These are phyloP conservation scores for Galeruca laticollis DNA, from an alignment of 2,888 invertebrate genomes.

Conservation along the genomic window DNA sequence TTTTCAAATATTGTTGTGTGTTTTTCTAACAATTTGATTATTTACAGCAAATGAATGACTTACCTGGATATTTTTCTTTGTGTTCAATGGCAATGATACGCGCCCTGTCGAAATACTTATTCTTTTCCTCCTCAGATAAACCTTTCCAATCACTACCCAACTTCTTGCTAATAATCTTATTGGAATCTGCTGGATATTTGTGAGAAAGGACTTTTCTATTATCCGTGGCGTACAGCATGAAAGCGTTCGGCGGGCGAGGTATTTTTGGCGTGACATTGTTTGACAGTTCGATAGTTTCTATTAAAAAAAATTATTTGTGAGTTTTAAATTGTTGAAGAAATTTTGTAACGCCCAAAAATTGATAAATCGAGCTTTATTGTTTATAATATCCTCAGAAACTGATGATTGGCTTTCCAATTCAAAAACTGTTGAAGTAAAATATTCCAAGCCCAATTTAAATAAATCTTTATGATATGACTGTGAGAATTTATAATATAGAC, in stretches of 20 bases:
- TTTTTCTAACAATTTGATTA: no score
- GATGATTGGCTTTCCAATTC: no score
- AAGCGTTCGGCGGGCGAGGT: slow-evolving; percentile 74
- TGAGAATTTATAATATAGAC: no score
- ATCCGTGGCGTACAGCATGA: slow-evolving; percentile 75
- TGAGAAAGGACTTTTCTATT: slow-evolving; percentile 71
- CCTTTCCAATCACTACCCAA: slow-evolving; percentile 73
- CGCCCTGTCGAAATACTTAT: slow-evolving; percentile 70
- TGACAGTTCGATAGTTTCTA: slow-evolving; percentile 17
- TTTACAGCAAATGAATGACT: slow-evolving; percentile 43
- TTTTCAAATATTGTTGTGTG: no score
- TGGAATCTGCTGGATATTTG: slow-evolving; percentile 71
- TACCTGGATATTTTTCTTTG: slow-evolving; percentile 74
- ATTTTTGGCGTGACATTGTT: slow-evolving; percentile 63
- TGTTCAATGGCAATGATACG: slow-evolving; percentile 72
- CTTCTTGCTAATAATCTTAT: slow-evolving; percentile 73
- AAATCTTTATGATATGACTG: no score
- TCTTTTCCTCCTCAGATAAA: slow-evolving; percentile 69
- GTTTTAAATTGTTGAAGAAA: neutral
- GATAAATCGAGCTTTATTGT: no score
- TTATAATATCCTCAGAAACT: no score
- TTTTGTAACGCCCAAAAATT: no score
- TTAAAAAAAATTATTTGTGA: neutral
- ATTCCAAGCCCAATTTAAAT: no score
- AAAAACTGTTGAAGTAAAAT: no score